phyloP scores from a whole-genome alignment of 1,140 invertebrate genomes.

The Saxidomus purpurata region DNA sequence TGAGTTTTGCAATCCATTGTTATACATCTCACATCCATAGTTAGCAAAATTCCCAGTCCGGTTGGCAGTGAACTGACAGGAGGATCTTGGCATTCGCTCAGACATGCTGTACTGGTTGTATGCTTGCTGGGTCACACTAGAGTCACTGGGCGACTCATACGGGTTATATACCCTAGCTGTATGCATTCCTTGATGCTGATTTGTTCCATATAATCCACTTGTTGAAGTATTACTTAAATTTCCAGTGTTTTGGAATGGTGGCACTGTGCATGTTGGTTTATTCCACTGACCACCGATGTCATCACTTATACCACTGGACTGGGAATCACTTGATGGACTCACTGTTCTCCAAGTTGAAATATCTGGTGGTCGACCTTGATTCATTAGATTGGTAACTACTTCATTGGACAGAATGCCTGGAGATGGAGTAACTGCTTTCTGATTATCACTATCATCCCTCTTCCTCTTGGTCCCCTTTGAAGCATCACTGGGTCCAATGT shows the following conservation, averaged over 20 bases:
- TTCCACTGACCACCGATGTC: not conserved
- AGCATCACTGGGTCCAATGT: not conserved
- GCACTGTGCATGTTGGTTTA: slow-evolving; percentile 49
- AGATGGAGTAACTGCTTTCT: not conserved
- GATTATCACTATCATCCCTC: not conserved
- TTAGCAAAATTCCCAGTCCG: not conserved
- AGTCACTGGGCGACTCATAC: not conserved
- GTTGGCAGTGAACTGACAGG: slow-evolving; percentile 1
- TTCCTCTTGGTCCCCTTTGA: slow-evolving; percentile 30
- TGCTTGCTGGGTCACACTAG: not conserved
- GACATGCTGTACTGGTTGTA: not conserved
- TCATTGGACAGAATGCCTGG: not conserved
- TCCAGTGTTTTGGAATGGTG: slow-evolving; percentile 34
- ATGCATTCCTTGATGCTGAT: not conserved
- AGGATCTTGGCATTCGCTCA: not conserved
- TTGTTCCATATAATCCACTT: not conserved
- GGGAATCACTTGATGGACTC: not conserved
- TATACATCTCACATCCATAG: not conserved
- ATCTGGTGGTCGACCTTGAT: slow-evolving; percentile 51
- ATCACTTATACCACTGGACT: not conserved
- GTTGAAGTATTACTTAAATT: not conserved
- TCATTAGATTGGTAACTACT: slow-evolving; percentile 24
- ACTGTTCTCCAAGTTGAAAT: slow-evolving; percentile 57
- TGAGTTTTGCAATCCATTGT: not conserved
- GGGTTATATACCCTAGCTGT: not conserved